Percentiles rank a stretch among this genome's conserved stretches.
phyloP scores from a whole-genome alignment of 1,140 invertebrate species.

The Leptopilina boulardi region DNA sequence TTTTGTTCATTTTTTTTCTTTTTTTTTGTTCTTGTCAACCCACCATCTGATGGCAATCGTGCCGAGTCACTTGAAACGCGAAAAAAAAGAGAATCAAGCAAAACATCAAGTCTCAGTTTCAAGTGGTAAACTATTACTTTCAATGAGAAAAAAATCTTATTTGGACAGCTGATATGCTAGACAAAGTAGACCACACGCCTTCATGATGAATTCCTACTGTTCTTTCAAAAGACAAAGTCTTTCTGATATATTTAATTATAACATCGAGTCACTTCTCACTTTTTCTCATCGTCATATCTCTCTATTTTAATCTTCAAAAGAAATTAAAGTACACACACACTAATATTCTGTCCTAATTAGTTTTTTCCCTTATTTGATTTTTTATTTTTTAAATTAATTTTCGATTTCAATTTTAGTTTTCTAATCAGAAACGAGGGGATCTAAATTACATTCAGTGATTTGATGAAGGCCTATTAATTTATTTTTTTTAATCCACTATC shows the following conservation, averaged over 20 bases:
- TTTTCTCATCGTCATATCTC: neutral
- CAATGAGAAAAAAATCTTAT: slow-evolving; percentile 17
- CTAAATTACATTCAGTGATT: neutral
- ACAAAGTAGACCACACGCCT: slow-evolving; percentile 19
- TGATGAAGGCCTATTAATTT: neutral
- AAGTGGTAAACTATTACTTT: slow-evolving; percentile 28
- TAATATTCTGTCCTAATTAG: neutral
- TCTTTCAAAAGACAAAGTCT: neutral
- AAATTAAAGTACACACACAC: neutral
- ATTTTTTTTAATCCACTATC: too few relatives aligned
- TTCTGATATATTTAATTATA: slow-evolving; percentile 8
- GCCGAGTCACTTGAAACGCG: slow-evolving; percentile 15
- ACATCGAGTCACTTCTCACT: too few relatives aligned
- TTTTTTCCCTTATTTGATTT: neutral
- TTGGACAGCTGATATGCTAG: slow-evolving; percentile 17
- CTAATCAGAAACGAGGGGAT: neutral
- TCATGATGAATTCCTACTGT: neutral
- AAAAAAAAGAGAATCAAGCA: neutral
- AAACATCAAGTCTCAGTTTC: slow-evolving; percentile 14
- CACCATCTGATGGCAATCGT: slow-evolving; percentile 26
- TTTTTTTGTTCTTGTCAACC: slow-evolving; percentile 12
- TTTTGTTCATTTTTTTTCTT: too few relatives aligned
- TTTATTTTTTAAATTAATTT: neutral
- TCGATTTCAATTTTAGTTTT: neutral
- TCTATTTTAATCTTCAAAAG: neutral